Evolutionary conservation across 2,113 vertebrate genomes (phyloP), one percentile per base, ranked within the genome.

Genomic region (Coturnix japonica): DNA sequence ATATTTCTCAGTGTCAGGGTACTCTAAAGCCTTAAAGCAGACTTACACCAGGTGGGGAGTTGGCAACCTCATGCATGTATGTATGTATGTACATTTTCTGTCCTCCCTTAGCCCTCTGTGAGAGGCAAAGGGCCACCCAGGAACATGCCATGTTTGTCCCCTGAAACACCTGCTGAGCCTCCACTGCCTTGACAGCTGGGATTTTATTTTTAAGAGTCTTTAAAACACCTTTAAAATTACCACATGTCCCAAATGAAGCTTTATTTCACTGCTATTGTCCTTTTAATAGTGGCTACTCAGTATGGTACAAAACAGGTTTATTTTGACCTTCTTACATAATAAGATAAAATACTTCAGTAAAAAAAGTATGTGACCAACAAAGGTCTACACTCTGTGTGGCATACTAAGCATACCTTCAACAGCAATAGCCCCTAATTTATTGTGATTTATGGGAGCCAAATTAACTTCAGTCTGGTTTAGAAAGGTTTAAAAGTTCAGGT

Each of bases 41-140:
- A 66, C 61, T 76, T 61, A 53, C 4, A n/a, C 15, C 22, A 51
- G 4, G 12, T 53, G 49, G 33, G 60, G 23, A 30, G 43, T 39
- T 39, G 44, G 30, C 39, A 22, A 46, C 16, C 22, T 23, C 18
- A 18, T n/a, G 8, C 33, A 20, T 54, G 18, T 54, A 1, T 16
- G 20, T 26, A 19, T 37, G 5, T 51, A 5, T 30, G 33, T 19
- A 23, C 13, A 18, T 65, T 31, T 23, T 28, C 9, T 11, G 23
- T 9, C 1, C 43, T 69, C 23, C 1, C 37, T 57, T 20, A 44
- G 9, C 10, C 11, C 16, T 23, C 11, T 28, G 11, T n/a, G 35
- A 46, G 20, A 75, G 47, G 17, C 0, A 0, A 43, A 10, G 30
- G 9, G 37, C 18, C n/a, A 59, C 30, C n/a, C 7, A 2, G 12